Conservation (phyloP, 2,888 invertebrate genomes). For the Nephrotoma guestfalica region DNA sequence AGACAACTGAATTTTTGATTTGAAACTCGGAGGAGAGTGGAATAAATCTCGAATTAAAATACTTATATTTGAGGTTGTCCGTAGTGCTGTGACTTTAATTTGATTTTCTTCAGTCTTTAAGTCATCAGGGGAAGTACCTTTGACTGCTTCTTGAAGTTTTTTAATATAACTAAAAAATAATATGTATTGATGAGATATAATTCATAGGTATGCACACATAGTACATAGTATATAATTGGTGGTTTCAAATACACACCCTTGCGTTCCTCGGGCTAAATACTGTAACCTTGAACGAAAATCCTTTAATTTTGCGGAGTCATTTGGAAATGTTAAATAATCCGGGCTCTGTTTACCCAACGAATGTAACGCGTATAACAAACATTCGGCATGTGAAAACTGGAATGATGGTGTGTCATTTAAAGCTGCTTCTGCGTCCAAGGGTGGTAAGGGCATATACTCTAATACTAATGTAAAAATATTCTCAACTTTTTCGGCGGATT, state of each 20-base stretch:
- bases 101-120: slow-evolving; percentile 66
- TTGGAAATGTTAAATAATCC: slow-evolving; percentile 55
- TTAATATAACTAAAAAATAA: slow-evolving; percentile 25
- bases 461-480: slow-evolving; percentile 63
- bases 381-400: slow-evolving; percentile 88
- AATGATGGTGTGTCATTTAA: slow-evolving; percentile 59
- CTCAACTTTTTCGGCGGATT: slow-evolving; percentile 56
- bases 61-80: slow-evolving; percentile 86
- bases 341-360: slow-evolving; percentile 66
- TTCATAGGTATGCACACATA: not conserved
- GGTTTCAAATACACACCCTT: slow-evolving; percentile 45
- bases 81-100: slow-evolving; percentile 63
- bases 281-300: slow-evolving; percentile 77
- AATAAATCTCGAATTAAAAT: slow-evolving; percentile 86
- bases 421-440: slow-evolving; percentile 47
- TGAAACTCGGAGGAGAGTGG: slow-evolving; percentile 86
- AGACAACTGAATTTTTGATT: slow-evolving; percentile 64
- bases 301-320: slow-evolving; percentile 59
- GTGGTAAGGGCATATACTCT: slow-evolving; percentile 79
- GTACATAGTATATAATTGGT: not conserved
- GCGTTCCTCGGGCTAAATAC: slow-evolving; percentile 83
- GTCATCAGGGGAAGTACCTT: slow-evolving; percentile 57
- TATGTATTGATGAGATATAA: not conserved
- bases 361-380: slow-evolving; percentile 61
- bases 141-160: slow-evolving; percentile 33